These are phyloP conservation scores for Lucilia cuprina DNA, from an alignment of 1,140 invertebrate genomes.

Conservation along the genomic window DNA sequence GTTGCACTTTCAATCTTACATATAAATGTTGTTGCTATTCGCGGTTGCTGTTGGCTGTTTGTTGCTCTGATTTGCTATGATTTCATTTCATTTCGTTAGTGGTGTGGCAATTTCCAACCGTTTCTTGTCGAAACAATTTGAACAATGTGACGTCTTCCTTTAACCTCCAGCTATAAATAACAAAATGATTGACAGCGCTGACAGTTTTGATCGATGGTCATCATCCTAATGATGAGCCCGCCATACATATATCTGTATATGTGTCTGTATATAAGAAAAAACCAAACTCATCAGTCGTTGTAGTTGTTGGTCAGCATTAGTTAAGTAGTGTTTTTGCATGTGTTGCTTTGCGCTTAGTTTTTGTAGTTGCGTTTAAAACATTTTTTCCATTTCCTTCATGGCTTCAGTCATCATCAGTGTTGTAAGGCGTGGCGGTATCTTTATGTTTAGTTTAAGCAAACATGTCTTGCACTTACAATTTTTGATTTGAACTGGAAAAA, in stretches of 20 bases:
- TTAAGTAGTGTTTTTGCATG: conserved; percentile 16
- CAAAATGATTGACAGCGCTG: conserved; percentile 44
- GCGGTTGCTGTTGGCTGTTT: neutral
- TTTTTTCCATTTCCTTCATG: neutral
- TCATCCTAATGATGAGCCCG: conserved; percentile 34
- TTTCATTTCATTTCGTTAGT: neutral
- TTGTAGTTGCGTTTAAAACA: neutral
- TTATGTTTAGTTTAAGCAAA: neutral
- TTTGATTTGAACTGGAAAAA: neutral
- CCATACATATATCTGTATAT: neutral
- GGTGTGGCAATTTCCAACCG: conserved; percentile 39
- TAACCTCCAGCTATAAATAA: conserved; percentile 43
- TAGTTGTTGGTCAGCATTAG: neutral
- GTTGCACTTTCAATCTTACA: neutral
- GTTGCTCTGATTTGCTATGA: conserved; percentile 27
- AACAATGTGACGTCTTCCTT: conserved; percentile 44
- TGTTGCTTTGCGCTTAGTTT: neutral
- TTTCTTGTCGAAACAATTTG: conserved; percentile 41
- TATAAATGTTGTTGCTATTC: too few species aligned
- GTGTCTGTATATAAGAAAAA: neutral
- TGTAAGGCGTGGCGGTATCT: neutral
- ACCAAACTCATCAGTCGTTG: neutral
- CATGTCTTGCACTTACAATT: neutral
- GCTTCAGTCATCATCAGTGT: neutral
- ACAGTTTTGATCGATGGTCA: conserved; percentile 46